phyloP scores from a whole-genome alignment of 2,113 vertebrate species.

The Rallus limicola region DNA sequence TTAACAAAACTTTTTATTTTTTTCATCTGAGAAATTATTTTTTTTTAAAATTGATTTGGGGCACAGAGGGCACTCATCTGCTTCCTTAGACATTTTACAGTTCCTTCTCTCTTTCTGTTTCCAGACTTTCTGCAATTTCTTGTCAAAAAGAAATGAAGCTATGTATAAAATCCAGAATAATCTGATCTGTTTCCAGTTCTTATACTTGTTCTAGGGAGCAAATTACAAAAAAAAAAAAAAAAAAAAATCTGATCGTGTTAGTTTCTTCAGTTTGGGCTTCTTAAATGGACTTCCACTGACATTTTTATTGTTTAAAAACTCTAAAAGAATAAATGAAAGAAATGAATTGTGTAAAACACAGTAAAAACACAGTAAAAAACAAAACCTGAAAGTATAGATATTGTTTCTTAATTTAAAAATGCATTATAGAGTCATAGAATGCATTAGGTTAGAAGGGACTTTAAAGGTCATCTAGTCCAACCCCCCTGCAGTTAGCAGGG shows the following conservation, averaged over 20 bases:
- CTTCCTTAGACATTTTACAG: neutral
- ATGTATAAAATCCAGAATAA: neutral
- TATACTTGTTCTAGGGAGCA: neutral
- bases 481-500: too few species aligned
- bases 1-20: neutral
- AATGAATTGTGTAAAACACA: neutral
- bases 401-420: neutral
- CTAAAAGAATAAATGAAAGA: neutral
- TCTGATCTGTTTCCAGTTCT: neutral
- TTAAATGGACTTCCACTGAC: neutral
- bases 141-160: neutral
- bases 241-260: neutral
- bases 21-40: neutral
- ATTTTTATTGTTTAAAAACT: neutral
- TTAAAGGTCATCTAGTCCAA: too few species aligned
- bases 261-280: neutral
- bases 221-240: neutral
- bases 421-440: too few species aligned
- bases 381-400: neutral
- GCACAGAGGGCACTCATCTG: rapidly evolving
- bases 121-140: neutral
- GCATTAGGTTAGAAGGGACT: too few species aligned
- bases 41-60: neutral
- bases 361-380: neutral
- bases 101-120: neutral